Percentiles rank a stretch among this genome's conserved stretches.
phyloP scores from a whole-genome alignment of 2,888 invertebrate species.

The Tenthredo distinguenda region DNA sequence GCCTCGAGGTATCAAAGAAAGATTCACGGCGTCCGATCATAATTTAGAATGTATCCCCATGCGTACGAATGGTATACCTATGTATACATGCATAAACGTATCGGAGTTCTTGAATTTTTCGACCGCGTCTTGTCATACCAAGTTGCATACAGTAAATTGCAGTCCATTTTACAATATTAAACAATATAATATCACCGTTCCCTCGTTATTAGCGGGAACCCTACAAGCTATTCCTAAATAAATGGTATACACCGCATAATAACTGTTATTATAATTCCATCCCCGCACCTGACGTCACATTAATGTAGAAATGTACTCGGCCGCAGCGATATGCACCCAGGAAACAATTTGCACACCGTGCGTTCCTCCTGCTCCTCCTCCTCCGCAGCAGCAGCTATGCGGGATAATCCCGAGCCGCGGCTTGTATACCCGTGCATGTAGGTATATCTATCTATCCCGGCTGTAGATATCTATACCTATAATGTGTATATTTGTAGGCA shows the following conservation, averaged over 20 bases:
- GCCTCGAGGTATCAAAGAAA: not conserved
- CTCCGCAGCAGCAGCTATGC: not conserved
- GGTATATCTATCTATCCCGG: not conserved
- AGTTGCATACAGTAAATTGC: not conserved
- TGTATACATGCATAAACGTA: not conserved
- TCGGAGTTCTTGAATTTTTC: not conserved
- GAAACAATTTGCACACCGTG: slow-evolving; percentile 23
- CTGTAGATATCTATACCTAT: not conserved
- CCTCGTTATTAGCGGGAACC: too few species aligned
- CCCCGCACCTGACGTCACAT: not conserved
- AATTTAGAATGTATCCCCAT: not conserved
- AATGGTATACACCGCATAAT: not conserved
- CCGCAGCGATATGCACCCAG: slow-evolving; percentile 8
- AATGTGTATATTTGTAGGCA: not conserved
- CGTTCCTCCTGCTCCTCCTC: not conserved
- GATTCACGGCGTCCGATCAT: not conserved
- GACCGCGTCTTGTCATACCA: not conserved
- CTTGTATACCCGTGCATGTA: not conserved
- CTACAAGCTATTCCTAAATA: not conserved
- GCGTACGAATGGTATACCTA: not conserved
- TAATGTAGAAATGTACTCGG: not conserved
- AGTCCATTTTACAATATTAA: not conserved
- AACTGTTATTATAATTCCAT: not conserved
- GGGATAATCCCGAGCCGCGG: not conserved
- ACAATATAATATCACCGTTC: too few species aligned